Evolutionary conservation across 2,888 invertebrate species (phyloP), one percentile per base, ranked within the genome.

Genomic region (Tolmerus cingulatus): DNA sequence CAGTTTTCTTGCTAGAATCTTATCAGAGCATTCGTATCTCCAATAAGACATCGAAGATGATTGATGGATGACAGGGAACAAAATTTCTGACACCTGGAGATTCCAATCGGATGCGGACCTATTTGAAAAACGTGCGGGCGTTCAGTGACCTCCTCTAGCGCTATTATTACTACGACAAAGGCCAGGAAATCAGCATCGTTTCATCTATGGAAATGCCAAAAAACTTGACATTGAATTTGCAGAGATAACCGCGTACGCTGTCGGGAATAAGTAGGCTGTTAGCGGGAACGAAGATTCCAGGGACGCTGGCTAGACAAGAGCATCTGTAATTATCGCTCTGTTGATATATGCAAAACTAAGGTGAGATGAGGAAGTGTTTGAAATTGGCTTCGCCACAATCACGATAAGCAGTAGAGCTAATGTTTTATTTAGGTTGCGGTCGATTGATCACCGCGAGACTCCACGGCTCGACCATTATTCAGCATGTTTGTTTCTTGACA

Each of bases 41-140:
- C 57, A 55, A 57, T 82, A 82, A 57, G 37, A 82, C 19, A 82
- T 55, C 55, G 37, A 82, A 66, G 40, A 66, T 84, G 84, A 84
- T 84, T 66, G 84, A 84, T 84, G 84, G 66, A 82, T 82, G 82
- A 82, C 82, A 82, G 57, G 34, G 19, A 82, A 84, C 84, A 84
- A 84, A 84, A 84, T 84, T 84, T 84, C 66, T 84, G 84, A 66
- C 84, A 84, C 84, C 84, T 84, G 9, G 12, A 82, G 82, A 82
- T 82, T 57, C 14, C 57, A 55, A 82, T 82, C 82, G 30, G 34
- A 57, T 82, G 34, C 37, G 66, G 23, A 82, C 55, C 82, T 57
- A 82, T 57, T 55, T 82, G 66, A 37, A 82, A 55, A 82, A 82
- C 66, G 66, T 66, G 66, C 84, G 66, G 84, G 84, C 66, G 84